Conservation (phyloP, 2,113 vertebrate species). For the Heterocephalus glaber region DNA sequence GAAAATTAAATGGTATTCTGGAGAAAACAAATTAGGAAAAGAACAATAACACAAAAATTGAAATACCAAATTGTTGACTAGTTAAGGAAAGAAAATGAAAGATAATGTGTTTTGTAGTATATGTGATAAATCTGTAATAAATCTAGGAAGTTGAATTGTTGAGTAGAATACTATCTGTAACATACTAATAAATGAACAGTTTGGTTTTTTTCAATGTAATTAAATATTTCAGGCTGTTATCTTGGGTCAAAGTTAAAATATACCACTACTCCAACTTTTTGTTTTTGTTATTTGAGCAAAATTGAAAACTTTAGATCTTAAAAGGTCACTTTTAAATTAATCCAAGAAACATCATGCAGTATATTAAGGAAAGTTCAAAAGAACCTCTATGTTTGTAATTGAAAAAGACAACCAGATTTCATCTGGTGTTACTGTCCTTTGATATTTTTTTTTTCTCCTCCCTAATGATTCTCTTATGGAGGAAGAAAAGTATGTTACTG, state of each 20-base stretch:
- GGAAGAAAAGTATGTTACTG: background rate
- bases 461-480: background rate
- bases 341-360: background rate
- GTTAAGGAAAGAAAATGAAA: constrained; percentile 9
- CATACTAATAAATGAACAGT: background rate
- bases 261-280: background rate
- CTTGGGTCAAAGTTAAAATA: background rate
- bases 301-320: background rate
- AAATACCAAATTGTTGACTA: background rate
- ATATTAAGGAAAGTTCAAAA: constrained; percentile 12
- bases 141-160: background rate
- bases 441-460: background rate
- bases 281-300: constrained; percentile 5
- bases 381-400: constrained; percentile 8
- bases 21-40: background rate
- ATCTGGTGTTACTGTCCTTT: background rate
- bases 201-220: background rate
- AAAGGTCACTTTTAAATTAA: constrained; percentile 11
- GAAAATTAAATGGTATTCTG: background rate
- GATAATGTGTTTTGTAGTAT: background rate
- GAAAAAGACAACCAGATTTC: background rate
- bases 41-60: background rate
- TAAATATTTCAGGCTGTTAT: background rate
- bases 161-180: background rate
- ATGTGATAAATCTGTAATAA: background rate